Evolutionary conservation across 37 sponge, comb jelly and placozoan genomes (phyloP).

Genomic region (Chondrosia reniformis): DNA sequence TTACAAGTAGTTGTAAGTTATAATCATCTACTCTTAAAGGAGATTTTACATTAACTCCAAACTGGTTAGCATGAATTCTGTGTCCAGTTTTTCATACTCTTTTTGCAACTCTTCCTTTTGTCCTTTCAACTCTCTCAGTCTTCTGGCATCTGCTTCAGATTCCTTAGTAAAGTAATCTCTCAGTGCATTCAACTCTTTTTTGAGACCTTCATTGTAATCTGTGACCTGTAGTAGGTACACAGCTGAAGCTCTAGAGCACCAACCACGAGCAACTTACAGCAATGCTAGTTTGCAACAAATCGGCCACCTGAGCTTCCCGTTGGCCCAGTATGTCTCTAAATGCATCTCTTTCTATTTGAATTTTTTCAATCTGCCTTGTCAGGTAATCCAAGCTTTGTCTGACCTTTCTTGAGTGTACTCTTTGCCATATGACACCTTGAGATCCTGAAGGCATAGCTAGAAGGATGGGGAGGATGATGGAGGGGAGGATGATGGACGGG

Average conservation of each 20-base stretch:
- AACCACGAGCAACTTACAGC: background rate
- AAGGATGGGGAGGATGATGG: background rate
- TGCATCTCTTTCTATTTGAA: constrained; percentile 46
- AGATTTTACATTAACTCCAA: constrained; percentile 30
- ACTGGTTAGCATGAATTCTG: constrained; percentile 29
- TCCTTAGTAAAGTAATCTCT: too few relatives aligned
- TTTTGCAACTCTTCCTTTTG: constrained; percentile 35
- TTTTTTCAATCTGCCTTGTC: constrained; percentile 27
- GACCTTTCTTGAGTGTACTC: constrained; percentile 5
- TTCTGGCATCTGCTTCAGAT: background rate
- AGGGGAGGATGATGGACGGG: too few relatives aligned
- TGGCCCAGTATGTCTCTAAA: constrained; percentile 32
- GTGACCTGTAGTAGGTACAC: too few relatives aligned
- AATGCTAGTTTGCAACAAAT: constrained; percentile 24
- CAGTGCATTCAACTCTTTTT: too few relatives aligned
- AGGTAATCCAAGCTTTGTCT: constrained; percentile 36
- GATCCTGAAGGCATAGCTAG: background rate
- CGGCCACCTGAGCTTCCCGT: constrained; percentile 35
- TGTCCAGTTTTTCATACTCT: constrained; percentile 45
- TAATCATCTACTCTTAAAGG: too few relatives aligned
- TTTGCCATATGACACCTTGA: background rate
- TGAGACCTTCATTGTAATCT: too few relatives aligned
- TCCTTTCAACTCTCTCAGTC: constrained; percentile 9
- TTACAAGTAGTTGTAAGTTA: too few relatives aligned
- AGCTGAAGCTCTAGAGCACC: too few relatives aligned